Evolutionary conservation across 2,888 invertebrate species (phyloP).

Genomic region (Choristoneura rosaceana): DNA sequence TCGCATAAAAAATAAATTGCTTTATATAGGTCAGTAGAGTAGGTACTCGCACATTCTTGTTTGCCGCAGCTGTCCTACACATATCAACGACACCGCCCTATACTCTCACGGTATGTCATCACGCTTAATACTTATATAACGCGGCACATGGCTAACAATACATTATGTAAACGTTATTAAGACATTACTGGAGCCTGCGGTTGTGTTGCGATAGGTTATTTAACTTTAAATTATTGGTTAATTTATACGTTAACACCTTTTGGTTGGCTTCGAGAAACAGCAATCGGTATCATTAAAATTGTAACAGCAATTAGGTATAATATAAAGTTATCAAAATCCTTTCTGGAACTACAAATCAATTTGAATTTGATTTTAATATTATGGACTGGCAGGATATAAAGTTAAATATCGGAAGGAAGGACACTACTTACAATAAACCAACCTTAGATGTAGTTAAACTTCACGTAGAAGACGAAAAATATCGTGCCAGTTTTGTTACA

Average conservation of each 20-base stretch:
- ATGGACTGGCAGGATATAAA: background rate
- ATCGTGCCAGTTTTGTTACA: too few species aligned
- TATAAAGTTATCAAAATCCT: background rate
- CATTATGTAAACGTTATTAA: conserved; percentile 30
- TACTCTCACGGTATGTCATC: conserved; percentile 28
- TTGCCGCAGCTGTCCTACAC: background rate
- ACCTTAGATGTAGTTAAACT: too few species aligned
- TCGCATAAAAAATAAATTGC: too few species aligned
- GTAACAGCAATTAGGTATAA: background rate
- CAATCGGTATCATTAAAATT: background rate
- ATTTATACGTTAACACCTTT: conserved; percentile 2
- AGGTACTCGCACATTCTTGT: too few species aligned
- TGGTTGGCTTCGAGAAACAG: background rate
- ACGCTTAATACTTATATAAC: conserved; percentile 19
- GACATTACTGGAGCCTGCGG: conserved; percentile 29
- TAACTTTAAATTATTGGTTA: conserved; percentile 14
- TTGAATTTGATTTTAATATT: background rate
- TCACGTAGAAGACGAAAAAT: too few species aligned
- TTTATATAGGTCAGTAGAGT: too few species aligned
- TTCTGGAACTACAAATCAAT: background rate
- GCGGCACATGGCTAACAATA: conserved; percentile 20
- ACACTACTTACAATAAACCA: too few species aligned
- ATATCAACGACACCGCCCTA: conserved; percentile 6
- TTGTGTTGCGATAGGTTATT: conserved; percentile 8
- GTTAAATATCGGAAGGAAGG: background rate